phyloP scores from a whole-genome alignment of 2,888 invertebrate species.

The Agrotis ipsilon region DNA sequence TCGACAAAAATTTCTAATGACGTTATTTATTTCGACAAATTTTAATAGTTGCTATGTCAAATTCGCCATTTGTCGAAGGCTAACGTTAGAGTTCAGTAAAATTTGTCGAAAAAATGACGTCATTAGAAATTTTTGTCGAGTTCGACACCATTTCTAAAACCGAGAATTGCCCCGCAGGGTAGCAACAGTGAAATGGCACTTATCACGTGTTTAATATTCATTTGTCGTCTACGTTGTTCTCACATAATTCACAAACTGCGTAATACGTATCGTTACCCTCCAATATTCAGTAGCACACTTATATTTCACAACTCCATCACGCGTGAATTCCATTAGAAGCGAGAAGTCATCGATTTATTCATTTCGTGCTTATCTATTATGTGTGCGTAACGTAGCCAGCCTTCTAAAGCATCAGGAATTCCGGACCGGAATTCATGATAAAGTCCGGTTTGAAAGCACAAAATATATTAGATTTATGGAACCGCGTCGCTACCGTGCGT shows the following conservation, averaged over 20 bases:
- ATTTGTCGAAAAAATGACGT: too few species aligned
- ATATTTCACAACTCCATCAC: slow-evolving; percentile 5
- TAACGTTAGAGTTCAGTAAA: too few species aligned
- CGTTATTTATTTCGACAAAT: too few species aligned
- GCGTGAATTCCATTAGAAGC: slow-evolving; percentile 1
- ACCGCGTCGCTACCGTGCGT: neutral
- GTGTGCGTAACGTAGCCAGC: slow-evolving; percentile 21
- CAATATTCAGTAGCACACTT: slow-evolving; percentile 11
- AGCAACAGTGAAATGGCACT: neutral
- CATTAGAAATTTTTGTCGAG: too few species aligned
- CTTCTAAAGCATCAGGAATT: slow-evolving; percentile 29
- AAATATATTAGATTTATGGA: slow-evolving; percentile 34
- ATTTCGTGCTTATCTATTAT: slow-evolving; percentile 26
- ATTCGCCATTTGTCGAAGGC: too few species aligned
- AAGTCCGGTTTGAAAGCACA: slow-evolving; percentile 26
- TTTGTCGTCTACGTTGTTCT: neutral
- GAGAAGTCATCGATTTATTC: slow-evolving; percentile 22
- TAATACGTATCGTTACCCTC: neutral
- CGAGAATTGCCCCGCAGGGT: too few species aligned
- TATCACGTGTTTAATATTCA: neutral
- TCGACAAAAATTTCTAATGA: too few species aligned
- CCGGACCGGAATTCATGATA: slow-evolving; percentile 27
- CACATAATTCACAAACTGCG: neutral
- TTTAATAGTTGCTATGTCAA: too few species aligned
- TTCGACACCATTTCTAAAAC: too few species aligned